These are phyloP conservation scores for Hypomecis atomaria DNA, from an alignment of 2,888 invertebrate genomes.

Conservation along the genomic window DNA sequence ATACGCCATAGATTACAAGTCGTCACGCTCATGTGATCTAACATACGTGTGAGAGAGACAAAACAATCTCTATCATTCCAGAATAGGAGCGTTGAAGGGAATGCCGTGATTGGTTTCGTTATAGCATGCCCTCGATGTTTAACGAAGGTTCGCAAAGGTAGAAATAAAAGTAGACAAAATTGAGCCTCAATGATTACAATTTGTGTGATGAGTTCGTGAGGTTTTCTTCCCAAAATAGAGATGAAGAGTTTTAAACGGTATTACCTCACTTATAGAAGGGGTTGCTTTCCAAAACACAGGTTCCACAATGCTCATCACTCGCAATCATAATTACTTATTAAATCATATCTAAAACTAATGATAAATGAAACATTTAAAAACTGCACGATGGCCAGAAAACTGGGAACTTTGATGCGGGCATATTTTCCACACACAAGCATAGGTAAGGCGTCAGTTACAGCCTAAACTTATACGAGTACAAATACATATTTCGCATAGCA, in stretches of 20 bases:
- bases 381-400: not conserved
- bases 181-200: constrained; percentile 1
- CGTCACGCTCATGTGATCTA: not conserved
- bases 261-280: too few species aligned
- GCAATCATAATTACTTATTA: too few species aligned
- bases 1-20: too few species aligned
- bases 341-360: too few species aligned
- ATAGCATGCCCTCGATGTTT: not conserved
- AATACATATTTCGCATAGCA: too few species aligned
- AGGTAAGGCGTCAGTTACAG: constrained; percentile 5
- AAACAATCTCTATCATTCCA: not conserved
- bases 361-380: not conserved
- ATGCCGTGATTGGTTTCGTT: constrained; percentile 17
- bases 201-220: not conserved
- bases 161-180: not conserved
- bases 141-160: constrained; percentile 1
- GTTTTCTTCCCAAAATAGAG: not conserved
- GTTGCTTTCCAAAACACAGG: too few species aligned
- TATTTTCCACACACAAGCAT: not conserved
- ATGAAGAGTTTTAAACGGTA: too few species aligned
- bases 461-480: too few species aligned
- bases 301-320: too few species aligned
- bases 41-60: not conserved
- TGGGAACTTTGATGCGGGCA: not conserved
- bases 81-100: not conserved